phyloP scores from a whole-genome alignment of 92 coral and sea anemone species.

The Virgularia gustaviana region DNA sequence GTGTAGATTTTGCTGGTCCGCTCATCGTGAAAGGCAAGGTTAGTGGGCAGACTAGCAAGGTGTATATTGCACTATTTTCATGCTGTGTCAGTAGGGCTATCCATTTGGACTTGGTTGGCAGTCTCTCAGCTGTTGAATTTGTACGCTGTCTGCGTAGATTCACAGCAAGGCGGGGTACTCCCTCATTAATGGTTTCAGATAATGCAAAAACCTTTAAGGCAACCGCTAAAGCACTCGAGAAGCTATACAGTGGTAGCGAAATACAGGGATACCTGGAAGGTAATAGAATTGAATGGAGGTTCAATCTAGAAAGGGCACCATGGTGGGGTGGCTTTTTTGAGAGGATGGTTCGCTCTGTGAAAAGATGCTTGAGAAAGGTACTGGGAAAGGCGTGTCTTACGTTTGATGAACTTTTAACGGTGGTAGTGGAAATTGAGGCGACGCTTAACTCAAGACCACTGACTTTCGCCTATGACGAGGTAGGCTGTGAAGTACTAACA shows the following conservation, averaged over 20 bases:
- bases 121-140: slow-evolving; percentile 29
- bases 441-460: slow-evolving; percentile 53
- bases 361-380: slow-evolving; percentile 17
- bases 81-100: slow-evolving; percentile 40
- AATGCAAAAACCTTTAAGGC: too few relatives aligned
- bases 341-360: neutral
- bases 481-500: slow-evolving; percentile 35
- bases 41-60: slow-evolving; percentile 6
- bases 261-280: neutral
- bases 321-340: slow-evolving; percentile 33
- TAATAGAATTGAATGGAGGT: neutral
- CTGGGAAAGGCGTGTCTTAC: slow-evolving; percentile 31
- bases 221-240: neutral
- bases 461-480: slow-evolving; percentile 29
- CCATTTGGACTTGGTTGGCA: slow-evolving; percentile 33
- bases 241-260: neutral
- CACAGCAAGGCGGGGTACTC: slow-evolving; percentile 1
- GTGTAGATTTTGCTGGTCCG: slow-evolving; percentile 49
- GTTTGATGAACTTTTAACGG: slow-evolving; percentile 46
- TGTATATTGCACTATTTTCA: slow-evolving; percentile 33
- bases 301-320: too few relatives aligned
- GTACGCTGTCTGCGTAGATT: slow-evolving; percentile 15
- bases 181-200: neutral
- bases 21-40: slow-evolving; percentile 15
- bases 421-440: slow-evolving; percentile 53